phyloP scores from a whole-genome alignment of 2,888 invertebrate genomes.

The Myopa tessellatipennis region DNA sequence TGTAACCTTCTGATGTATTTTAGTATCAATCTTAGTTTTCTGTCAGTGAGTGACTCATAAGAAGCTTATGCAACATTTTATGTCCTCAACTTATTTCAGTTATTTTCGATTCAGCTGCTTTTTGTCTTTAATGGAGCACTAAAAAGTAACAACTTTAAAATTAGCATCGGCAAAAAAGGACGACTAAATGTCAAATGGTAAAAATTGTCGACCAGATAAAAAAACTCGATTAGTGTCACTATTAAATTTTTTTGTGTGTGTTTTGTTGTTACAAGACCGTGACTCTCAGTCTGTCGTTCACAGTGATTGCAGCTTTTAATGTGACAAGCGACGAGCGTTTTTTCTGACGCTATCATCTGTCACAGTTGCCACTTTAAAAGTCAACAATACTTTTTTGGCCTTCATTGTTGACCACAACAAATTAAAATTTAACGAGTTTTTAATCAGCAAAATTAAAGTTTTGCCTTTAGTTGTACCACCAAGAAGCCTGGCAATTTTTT shows the following conservation, averaged over 20 bases:
- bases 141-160: conserved; percentile 8
- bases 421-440: conserved; percentile 5
- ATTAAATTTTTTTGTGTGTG: neutral
- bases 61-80: neutral
- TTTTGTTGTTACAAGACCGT: neutral
- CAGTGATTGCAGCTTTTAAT: neutral
- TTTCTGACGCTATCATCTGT: neutral
- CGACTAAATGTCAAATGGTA: conserved; percentile 18
- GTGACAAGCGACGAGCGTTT: neutral
- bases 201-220: neutral
- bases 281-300: neutral
- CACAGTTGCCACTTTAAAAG: conserved; percentile 17
- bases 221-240: neutral
- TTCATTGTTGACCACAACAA: conserved; percentile 8
- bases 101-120: neutral
- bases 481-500: neutral
- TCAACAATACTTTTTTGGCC: conserved; percentile 6
- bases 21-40: too few relatives aligned
- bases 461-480: neutral
- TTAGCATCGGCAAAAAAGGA: neutral
- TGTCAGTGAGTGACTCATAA: neutral
- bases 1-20: too few relatives aligned
- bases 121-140: neutral
- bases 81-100: neutral
- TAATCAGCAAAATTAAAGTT: neutral